A percentile compares a stretch with the other conserved stretches of the same genome.
These are phyloP conservation scores for Phoeniculus purpureus DNA, from an alignment of 2,797 vertebrate species.

Conservation along the genomic window DNA sequence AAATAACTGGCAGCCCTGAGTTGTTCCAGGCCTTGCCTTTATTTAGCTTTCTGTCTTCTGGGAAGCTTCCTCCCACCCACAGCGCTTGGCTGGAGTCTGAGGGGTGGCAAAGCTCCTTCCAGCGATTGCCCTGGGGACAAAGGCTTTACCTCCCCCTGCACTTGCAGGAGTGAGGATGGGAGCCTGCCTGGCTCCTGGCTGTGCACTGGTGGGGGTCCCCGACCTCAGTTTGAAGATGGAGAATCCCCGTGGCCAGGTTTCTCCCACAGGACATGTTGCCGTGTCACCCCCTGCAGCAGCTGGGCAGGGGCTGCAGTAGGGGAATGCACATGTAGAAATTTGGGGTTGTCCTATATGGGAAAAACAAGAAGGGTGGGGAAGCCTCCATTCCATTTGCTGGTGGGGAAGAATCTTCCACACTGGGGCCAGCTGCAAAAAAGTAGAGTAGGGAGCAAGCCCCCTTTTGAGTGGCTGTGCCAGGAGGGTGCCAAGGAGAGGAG, in stretches of 20 bases:
- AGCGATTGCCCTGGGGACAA: background rate
- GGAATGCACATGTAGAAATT: rapidly evolving
- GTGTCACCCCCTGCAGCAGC: rapidly evolving
- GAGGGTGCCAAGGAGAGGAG: background rate
- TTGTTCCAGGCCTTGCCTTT: slow-evolving; percentile 51
- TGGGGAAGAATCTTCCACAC: no score
- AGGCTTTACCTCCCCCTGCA: rapidly evolving
- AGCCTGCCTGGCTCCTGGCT: rapidly evolving
- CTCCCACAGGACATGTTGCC: background rate
- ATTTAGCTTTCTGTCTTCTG: slow-evolving; percentile 48
- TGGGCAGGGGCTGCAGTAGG: background rate
- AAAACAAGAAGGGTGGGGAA: background rate
- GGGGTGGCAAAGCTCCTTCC: background rate
- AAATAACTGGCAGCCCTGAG: slow-evolving; percentile 45
- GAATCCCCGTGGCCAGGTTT: rapidly evolving
- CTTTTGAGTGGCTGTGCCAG: rapidly evolving
- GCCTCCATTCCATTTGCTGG: rapidly evolving
- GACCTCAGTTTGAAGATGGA: rapidly evolving
- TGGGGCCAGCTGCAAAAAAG: rapidly evolving
- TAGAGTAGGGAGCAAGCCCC: background rate
- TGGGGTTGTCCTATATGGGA: background rate
- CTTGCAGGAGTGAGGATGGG: background rate
- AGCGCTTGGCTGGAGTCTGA: background rate
- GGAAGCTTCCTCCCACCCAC: slow-evolving; percentile 40
- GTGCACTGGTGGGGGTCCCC: rapidly evolving